Evolutionary conservation across 2,113 vertebrate genomes (phyloP).

Genomic region (Hyla sarda): DNA sequence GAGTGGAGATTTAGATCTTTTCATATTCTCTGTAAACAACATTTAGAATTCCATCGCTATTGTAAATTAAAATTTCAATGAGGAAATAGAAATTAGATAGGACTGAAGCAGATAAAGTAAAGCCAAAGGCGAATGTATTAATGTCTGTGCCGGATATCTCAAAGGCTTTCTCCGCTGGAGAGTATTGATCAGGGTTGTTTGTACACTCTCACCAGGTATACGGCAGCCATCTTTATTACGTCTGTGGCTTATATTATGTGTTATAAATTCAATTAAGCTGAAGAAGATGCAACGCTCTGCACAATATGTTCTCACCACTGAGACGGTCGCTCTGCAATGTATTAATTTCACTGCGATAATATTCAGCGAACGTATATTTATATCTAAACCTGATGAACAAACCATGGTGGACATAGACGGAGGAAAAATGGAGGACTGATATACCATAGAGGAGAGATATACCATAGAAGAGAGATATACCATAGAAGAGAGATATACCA

Average conservation of each 20-base stretch:
- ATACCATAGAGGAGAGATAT: too few species aligned
- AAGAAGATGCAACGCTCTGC: conserved; percentile 4
- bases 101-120: conserved; percentile 20
- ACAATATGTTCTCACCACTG: background rate
- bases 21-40: conserved; percentile 42
- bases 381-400: background rate
- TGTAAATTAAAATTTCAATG: conserved; percentile 52
- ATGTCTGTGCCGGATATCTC: conserved; percentile 2
- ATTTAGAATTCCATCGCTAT: conserved; percentile 37
- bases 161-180: background rate
- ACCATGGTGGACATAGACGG: background rate
- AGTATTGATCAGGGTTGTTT: conserved; percentile 14
- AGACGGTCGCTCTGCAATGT: background rate
- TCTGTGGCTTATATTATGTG: background rate
- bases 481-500: too few species aligned
- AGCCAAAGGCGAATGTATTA: conserved; percentile 30
- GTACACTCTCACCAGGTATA: background rate
- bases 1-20: conserved; percentile 39
- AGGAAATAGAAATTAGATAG: conserved; percentile 44
- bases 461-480: too few species aligned
- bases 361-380: background rate
- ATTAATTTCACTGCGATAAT: background rate
- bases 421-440: too few species aligned
- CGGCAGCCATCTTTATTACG: conserved; percentile 8
- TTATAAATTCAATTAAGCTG: conserved; percentile 9